Base-by-base conservation (phyloP, 1,140 invertebrate genomes). In the Lycorma delicatula region DNA sequence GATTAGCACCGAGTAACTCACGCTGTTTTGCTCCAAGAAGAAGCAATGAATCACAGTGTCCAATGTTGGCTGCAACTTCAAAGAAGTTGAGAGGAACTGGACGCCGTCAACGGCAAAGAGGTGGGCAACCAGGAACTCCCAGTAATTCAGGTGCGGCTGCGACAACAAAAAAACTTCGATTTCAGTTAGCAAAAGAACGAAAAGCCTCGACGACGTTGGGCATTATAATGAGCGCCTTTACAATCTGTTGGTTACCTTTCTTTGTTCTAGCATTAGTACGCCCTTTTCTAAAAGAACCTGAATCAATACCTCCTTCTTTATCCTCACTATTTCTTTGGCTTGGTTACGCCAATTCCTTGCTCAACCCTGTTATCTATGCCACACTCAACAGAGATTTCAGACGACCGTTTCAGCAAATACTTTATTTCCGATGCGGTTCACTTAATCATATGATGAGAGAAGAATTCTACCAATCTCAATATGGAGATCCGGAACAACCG, bases 211-310 rank as follows among this genome's bases (percentile, higher is more conserved):
- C 93, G 18, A 98, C 95, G 0, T 78, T 98, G 54, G 94, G 94
- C 12, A 97, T 99, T 54, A 97, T 99, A 50, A 93, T 95, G 90
- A 94, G 90, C 58, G 92, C 94, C 1, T 98, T 99, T 68, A 90
- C 88, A 13, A 76, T 97, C 54, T 98, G 95, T 70, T 99, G 95
- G 96, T 74, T 98, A 28, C 96, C 96, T 1, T 99, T 97, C 72
- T 97, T 98, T 72, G 88, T 97, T 6, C 77, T 95, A 28, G 92
- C 93, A 1, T 73, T 96, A 9, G 81, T 96, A 27, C 79, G 84
- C 66, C 90, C 84, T n/a, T 94, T 94, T 67, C 74, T 89, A 3
- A 59, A 67, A 54, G 78, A 80, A 56, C 81, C 75, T 46, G 74
- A 80, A 38, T 73, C 78, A 54, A 86, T 86, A 58, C 84, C 79